Percentiles rank a stretch among this genome's conserved stretches.
These are phyloP conservation scores for Phrynosoma platyrhinos DNA, from an alignment of 2,113 vertebrate species.

Conservation along the genomic window DNA sequence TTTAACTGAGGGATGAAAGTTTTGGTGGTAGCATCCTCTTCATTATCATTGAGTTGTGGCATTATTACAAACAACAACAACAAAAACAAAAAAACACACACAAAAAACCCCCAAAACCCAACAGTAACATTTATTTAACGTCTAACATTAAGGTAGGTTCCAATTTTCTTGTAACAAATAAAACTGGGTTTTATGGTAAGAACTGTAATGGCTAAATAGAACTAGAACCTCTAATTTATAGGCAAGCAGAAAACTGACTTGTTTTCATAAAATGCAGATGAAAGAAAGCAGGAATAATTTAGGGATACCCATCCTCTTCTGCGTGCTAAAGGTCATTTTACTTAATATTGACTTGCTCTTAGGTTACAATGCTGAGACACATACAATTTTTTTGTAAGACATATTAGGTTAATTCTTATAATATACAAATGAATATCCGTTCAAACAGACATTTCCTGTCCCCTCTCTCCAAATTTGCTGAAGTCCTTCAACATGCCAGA, in stretches of 20 bases:
- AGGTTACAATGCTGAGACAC: constrained; percentile 23
- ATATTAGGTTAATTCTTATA: background rate
- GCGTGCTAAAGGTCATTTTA: constrained; percentile 23
- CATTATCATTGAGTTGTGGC: background rate
- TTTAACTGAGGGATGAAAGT: background rate
- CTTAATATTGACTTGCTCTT: constrained; percentile 8
- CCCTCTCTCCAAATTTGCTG: no score
- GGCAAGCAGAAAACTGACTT: constrained; percentile 14
- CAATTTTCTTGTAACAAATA: background rate
- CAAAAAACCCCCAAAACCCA: no score
- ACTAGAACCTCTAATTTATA: constrained; percentile 12
- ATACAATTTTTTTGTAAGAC: background rate
- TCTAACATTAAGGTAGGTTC: background rate
- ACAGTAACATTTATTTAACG: background rate
- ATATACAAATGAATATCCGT: no score
- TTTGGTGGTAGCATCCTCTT: background rate
- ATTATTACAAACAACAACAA: no score
- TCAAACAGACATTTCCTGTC: no score
- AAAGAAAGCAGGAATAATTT: constrained; percentile 51
- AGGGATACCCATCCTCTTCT: background rate
- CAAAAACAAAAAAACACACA: no score
- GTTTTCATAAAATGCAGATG: constrained; percentile 29
- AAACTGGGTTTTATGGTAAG: background rate
- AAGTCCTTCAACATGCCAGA: background rate
- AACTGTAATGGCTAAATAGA: constrained; percentile 14